A percentile compares a stretch with the other conserved stretches of the same genome.
Evolutionary conservation across 2,797 vertebrate species (phyloP).

Genomic region (Spinibarbus caldwelli): DNA sequence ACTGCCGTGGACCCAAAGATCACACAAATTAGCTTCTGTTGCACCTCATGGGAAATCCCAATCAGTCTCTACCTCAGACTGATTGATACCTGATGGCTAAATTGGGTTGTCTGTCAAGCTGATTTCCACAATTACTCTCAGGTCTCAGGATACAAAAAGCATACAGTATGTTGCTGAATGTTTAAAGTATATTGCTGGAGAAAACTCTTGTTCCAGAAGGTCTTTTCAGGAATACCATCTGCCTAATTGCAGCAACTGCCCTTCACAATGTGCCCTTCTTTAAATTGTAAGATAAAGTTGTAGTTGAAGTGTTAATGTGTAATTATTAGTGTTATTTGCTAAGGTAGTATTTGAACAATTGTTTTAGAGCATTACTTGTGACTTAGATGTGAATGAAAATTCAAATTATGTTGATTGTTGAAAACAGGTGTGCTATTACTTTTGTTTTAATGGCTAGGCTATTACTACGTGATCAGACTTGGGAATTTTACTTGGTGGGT

Average conservation of each 20-base stretch:
- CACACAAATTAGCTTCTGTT: conserved; percentile 54
- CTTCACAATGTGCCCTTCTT: conserved; percentile 31
- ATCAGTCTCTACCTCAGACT: conserved; percentile 22
- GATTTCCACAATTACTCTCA: conserved; percentile 19
- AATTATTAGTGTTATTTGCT: not conserved
- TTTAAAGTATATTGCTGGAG: conserved; percentile 9
- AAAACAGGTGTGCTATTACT: not conserved
- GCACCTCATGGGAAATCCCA: conserved; percentile 32
- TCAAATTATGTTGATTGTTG: not conserved
- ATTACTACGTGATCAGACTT: not conserved
- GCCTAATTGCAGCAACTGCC: conserved; percentile 49
- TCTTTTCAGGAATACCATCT: conserved; percentile 37
- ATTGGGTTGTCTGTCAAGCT: conserved; percentile 50
- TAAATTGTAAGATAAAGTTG: conserved; percentile 11
- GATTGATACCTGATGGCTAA: conserved; percentile 46
- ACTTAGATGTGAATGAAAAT: not conserved
- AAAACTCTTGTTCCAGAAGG: conserved; percentile 36
- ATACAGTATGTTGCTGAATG: conserved; percentile 3
- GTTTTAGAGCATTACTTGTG: too few species aligned
- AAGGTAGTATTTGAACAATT: not conserved
- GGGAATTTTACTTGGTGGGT: not conserved
- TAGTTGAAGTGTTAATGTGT: not conserved
- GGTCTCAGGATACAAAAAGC: not conserved
- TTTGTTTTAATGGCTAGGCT: not conserved
- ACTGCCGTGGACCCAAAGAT: conserved; percentile 24